Conservation (phyloP, 2,113 vertebrate species). For the Poecile atricapillus region DNA sequence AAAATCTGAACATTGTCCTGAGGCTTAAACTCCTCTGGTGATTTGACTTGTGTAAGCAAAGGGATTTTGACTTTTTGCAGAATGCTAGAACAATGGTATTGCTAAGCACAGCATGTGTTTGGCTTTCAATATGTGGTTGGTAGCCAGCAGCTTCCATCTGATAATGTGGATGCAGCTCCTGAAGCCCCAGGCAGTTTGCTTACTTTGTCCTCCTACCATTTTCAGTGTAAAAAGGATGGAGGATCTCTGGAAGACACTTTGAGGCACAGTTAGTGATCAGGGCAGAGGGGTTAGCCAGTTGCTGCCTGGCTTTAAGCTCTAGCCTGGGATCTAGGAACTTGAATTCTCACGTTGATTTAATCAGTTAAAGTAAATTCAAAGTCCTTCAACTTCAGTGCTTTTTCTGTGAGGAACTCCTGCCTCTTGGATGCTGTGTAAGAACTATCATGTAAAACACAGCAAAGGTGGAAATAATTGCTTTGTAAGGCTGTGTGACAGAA, state of each 20-base stretch:
- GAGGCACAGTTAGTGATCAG: background rate
- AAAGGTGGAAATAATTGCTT: background rate
- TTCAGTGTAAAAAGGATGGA: background rate
- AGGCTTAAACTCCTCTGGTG: background rate
- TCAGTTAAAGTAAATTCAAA: background rate
- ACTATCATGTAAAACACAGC: background rate
- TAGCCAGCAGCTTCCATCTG: constrained; percentile 2
- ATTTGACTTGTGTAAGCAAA: background rate
- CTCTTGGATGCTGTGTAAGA: background rate
- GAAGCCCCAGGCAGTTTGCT: background rate
- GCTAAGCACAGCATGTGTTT: constrained; percentile 31
- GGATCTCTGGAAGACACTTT: background rate
- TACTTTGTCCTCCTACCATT: background rate
- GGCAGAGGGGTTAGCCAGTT: background rate
- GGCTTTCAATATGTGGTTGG: background rate
- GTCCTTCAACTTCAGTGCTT: background rate
- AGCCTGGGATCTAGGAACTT: background rate
- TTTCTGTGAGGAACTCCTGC: background rate
- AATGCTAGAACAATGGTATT: constrained; percentile 15
- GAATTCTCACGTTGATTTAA: background rate
- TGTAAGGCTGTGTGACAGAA: background rate
- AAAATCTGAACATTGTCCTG: background rate
- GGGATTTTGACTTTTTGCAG: background rate
- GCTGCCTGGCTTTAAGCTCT: background rate
- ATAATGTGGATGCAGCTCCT: background rate